phyloP scores from a whole-genome alignment of 2,113 vertebrate species.

The Cacatua alba region DNA sequence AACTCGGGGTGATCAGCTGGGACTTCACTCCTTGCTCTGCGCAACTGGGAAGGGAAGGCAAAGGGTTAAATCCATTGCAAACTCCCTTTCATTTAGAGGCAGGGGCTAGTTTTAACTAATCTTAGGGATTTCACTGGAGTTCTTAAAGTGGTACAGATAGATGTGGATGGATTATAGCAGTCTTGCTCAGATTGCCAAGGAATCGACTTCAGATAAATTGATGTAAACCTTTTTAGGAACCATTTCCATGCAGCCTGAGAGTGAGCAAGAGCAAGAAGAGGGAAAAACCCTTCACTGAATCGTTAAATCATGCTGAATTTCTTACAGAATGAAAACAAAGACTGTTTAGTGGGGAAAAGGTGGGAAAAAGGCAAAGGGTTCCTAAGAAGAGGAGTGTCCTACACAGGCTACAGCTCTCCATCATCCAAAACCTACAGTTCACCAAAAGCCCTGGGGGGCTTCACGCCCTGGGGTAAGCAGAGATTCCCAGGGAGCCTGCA shows the following conservation, averaged over 20 bases:
- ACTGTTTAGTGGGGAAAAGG: background rate
- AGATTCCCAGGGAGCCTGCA: background rate
- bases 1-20: background rate
- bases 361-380: background rate
- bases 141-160: background rate
- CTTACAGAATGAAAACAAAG: background rate
- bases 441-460: background rate
- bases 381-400: background rate
- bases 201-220: background rate
- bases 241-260: background rate
- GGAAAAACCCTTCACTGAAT: background rate
- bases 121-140: background rate
- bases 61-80: background rate
- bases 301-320: background rate
- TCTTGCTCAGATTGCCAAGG: background rate
- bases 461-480: background rate
- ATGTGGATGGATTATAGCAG: background rate
- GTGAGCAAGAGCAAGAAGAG: background rate
- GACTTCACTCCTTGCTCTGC: background rate
- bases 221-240: background rate
- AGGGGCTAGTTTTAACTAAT: background rate
- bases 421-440: background rate
- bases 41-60: background rate
- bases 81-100: background rate
- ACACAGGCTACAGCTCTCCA: background rate